Conservation (phyloP, 2,888 invertebrate species). For the Dioctria rufipes region DNA sequence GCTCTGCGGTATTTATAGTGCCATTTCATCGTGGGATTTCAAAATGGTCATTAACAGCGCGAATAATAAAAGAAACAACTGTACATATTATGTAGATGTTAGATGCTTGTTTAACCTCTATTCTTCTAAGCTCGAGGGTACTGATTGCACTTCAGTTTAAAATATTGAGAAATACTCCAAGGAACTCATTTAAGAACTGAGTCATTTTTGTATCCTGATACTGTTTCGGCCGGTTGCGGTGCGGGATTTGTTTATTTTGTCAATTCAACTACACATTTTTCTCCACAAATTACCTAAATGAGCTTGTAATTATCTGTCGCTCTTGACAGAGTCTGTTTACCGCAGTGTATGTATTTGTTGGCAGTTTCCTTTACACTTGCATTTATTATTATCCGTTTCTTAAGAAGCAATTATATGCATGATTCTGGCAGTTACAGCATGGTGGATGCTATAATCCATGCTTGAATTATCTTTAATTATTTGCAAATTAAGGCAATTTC, state of each 20-base stretch:
- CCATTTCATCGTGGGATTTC: constrained; percentile 6
- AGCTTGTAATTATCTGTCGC: constrained; percentile 21
- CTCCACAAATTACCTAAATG: constrained; percentile 5
- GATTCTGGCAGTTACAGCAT: not conserved
- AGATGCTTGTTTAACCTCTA: not conserved
- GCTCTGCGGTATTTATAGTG: not conserved
- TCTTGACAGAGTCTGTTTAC: not conserved
- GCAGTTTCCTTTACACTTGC: not conserved
- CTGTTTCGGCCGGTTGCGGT: not conserved
- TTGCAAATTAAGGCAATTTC: constrained; percentile 12
- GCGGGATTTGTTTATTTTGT: not conserved
- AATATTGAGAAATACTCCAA: constrained; percentile 4
- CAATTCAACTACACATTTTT: not conserved
- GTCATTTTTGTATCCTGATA: not conserved
- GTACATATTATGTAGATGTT: not conserved
- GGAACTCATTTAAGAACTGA: not conserved
- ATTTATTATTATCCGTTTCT: not conserved
- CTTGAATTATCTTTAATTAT: constrained; percentile 14
- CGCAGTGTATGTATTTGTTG: not conserved
- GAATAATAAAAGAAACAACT: constrained; percentile 5
- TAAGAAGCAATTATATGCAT: not conserved
- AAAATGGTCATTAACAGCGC: constrained; percentile 5
- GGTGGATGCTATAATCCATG: not conserved
- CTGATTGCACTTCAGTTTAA: not conserved
- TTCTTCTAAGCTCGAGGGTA: not conserved